Evolutionary conservation across 1,140 invertebrate species (phyloP), one percentile per base, ranked within the genome.

Genomic region (Scaptomyza graminum): DNA sequence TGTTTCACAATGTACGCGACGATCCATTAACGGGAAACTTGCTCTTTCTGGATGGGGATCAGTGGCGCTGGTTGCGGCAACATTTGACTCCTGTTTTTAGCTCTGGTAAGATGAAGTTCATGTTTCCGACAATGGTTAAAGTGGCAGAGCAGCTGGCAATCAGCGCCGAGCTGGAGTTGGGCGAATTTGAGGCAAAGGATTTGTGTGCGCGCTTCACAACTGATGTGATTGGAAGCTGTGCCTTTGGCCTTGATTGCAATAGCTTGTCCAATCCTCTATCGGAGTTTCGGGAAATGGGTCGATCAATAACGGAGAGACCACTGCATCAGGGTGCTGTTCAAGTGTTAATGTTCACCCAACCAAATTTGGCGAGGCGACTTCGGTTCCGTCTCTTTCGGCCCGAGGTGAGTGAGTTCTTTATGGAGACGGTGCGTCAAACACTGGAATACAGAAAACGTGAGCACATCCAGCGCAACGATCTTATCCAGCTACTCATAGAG

Each of bases 141-240:
- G 80, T 92, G n/a, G 85, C 78, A 3, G 68, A 92, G 0, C 81
- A 79, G 9, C 66, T 91, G n/a, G 25, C 22, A 3, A 49, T 65
- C 0, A 74, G 63, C 0, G 47, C 44, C 0, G 70, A 47, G 34
- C 82, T 0, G 61, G 93, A 8, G 93, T 93, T 79, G 92, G 93
- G 50, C 93, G 93, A 9, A 55, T 41, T 41, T 41, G 37, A 83
- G 34, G 91, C 94, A 28, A 93, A 93, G 9, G 93, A 95, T 15
- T 74, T 94, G 1, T 93, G 94, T 50, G 93, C 93, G 0, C 92
- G 93, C 50, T 95, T 93, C 72, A 93, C 94, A 0, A 95, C 94
- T 41, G 95, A 95, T 84, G 90, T 93, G 1, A 93, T 94, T 22
- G 93, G 93, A 0, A 92, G 87, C 7, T 92, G 92, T 60, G 93